Evolutionary conservation across 2,888 invertebrate species (phyloP), one percentile per base, ranked within the genome.

Genomic region (Macaria liturata): DNA sequence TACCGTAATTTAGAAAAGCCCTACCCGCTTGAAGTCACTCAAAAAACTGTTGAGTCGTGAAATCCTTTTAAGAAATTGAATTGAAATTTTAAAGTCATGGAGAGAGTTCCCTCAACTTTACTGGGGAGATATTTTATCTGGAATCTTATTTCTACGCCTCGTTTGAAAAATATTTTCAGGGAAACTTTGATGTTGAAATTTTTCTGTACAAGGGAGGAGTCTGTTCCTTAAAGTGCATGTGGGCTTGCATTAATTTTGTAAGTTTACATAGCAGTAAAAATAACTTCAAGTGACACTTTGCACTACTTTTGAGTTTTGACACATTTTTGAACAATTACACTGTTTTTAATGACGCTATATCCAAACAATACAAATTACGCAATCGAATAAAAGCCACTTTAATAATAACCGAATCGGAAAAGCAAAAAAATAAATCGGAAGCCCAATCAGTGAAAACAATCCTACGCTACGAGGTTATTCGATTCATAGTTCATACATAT

Each of bases 401-500:
- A 20, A 30, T 43, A 49, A 31, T 47, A 9, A 37, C 39, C 43
- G 48, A 54, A 47, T 20, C 57, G 50, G 44, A 45, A 49, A 32
- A 7, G 51, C 30, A 54, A 57, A 46, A 64, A 61, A 60, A 42
- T 42, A 42, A 37, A 37, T 60, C 61, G 49, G 49, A 46, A 52
- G 55, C 66, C 73, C 74, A 79, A 79, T 79, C 75, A 79, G 69
- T 61, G 67, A 67, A 74, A 75, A 72, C 76, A 73, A 75, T 76
- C 61, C 60, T 62, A 54, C 66, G 64, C 54, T 48, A 46, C 58
- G 54, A 72, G 75, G 74, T 75, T 70, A 75, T 75, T 70, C 74
- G 64, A 67, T 75, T 72, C 75, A 70, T 75, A 76, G 68, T 69
- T 79, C 76, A 79, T 79, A 72, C 77, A 79, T 79, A 79, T 77